Base-by-base conservation (phyloP, 2,113 vertebrate species). In the Callipepla californica region DNA sequence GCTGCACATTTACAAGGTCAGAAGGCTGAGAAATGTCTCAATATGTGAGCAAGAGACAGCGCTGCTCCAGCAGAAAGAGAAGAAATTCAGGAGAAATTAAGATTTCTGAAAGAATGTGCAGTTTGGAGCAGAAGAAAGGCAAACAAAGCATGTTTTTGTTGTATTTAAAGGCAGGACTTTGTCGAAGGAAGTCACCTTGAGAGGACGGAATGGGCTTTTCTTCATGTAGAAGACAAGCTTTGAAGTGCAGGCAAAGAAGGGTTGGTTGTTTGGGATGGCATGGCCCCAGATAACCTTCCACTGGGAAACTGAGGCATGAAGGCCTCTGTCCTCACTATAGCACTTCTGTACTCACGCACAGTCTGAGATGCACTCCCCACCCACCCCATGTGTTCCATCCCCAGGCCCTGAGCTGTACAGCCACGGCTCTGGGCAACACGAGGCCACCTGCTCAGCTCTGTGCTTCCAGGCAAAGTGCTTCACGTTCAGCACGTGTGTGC, bases 1-100 rank as follows among this genome's bases (percentile, higher is more conserved):
- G 1, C 45, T 53, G 42, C 57, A 82, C 38, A 47, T 40, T 10
- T 4, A 34, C 0, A 0, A 74, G 47, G 32, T 63, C 5, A 6
- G 20, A 66, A 38, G 36, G 36, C 36, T 1, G 20, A 3, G n/a
- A 32, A 61, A 65, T 26, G 6, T 7, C 44, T 57, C 58, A 67
- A 22, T 0, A 0, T 4, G 3, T 42, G 45, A 75, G 47, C 42
- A 4, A 4, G 42, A 40, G 23, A 57, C 72, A 23, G 22, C 36
- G 11, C 13, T 17, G 25, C 0, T 66, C 10, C 40, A 28, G 57
- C 20, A 58, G 32, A 58, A 58, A 58, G 32, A n/a, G 55, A 58
- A 58, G 19, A 58, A 58, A 34, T 58, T n/a, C 9, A 58, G 76
- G 36, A 74, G 68, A 62, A 66, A 57, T 7, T 23, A 62, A 62